Evolutionary conservation across 1,140 invertebrate species (phyloP), one percentile per base, ranked within the genome.

Genomic region (Dufourea novaeangliae): DNA sequence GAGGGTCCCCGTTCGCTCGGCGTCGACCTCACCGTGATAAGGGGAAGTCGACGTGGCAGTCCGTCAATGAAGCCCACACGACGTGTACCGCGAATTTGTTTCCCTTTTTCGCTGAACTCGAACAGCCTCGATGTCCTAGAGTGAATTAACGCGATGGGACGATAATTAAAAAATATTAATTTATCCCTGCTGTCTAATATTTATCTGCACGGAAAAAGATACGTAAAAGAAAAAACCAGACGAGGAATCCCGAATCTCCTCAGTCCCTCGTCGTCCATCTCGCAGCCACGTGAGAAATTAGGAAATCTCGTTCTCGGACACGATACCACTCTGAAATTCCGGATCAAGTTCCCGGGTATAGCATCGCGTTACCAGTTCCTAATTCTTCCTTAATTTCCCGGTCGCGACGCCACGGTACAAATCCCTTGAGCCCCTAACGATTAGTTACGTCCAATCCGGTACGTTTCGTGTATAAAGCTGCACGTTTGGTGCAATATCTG

Each of bases 301-400:
- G n/a, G 44, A 56, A 54, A 74, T 50, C 22, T 41, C 20, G 8
- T 7, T 1, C 8, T 17, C 10, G 4, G 3, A 10, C 8, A n/a
- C n/a, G 46, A 54, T 10, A 61, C 25, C 17, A 12, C 29, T 34
- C 22, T 6, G 29, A 75, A 75, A 75, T 68, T 67, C 39, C 27
- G 72, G n/a, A 25, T 67, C 72, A 25, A 44, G 37, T 75, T 68
- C 27, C 72, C n/a, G 1, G 46, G 10, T 39, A 29, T 27, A 59
- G 69, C 56, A 71, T 72, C 57, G 50, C 61, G 62, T 74, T 74
- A 66, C 72, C 52, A 7, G 52, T 46, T 68, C 39, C 73, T 46
- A 17, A 20, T 34, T 64, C 71, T 66, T 66, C 20, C 34, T 54
- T n/a, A 56, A 74, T 66, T 74, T 41, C 11, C 14, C 39, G 41